These are phyloP conservation scores for Drosophila tropicalis DNA, from an alignment of 1,140 invertebrate genomes.

Conservation along the genomic window DNA sequence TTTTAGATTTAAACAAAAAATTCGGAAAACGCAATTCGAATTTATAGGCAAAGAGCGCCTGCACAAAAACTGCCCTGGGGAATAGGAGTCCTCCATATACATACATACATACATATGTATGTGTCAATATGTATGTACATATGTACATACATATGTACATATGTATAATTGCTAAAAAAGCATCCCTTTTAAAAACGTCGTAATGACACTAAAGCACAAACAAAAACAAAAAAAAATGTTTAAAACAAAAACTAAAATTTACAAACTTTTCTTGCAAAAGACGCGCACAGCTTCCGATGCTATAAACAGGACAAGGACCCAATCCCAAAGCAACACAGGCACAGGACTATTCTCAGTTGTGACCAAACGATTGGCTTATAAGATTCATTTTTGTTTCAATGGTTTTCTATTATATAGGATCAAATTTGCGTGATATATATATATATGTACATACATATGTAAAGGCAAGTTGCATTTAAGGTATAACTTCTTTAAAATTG, in stretches of 20 bases:
- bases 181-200: conserved; percentile 25
- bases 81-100: conserved; percentile 24
- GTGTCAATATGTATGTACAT: too few relatives aligned
- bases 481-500: too few relatives aligned
- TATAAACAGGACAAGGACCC: conserved; percentile 20
- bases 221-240: not conserved
- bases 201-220: not conserved
- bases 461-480: too few relatives aligned
- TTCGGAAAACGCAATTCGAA: too few relatives aligned
- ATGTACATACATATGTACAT: too few relatives aligned
- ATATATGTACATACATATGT: too few relatives aligned
- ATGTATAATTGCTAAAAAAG: conserved; percentile 40
- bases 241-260: conserved; percentile 2
- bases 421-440: too few relatives aligned
- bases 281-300: conserved; percentile 31
- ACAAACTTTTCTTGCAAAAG: not conserved
- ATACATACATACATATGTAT: too few relatives aligned
- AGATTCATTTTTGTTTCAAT: not conserved
- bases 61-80: conserved; percentile 49
- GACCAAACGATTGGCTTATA: not conserved
- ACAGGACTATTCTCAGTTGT: conserved; percentile 40
- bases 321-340: not conserved
- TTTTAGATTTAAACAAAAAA: too few relatives aligned
- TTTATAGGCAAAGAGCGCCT: not conserved
- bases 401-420: too few relatives aligned